Conservation (phyloP, 30 jellyfish, hydroid and myxozoan species). For the Sanderia malayensis region DNA sequence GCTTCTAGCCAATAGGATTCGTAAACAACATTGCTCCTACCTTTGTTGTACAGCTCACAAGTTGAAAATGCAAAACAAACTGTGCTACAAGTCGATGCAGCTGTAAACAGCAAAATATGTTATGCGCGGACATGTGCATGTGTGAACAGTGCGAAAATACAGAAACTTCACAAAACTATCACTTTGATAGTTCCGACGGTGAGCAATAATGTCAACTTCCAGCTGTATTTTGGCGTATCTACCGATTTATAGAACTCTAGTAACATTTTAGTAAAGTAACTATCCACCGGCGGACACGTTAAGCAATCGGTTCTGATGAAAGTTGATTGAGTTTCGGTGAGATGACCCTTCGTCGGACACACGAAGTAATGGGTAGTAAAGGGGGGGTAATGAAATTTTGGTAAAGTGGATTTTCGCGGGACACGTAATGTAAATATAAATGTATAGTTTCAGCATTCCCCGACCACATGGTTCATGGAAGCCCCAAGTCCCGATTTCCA, state of each 20-base stretch:
- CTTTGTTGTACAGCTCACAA: constrained; percentile 21
- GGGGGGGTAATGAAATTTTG: no score
- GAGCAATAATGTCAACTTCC: constrained; percentile 9
- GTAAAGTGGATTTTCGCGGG: no score
- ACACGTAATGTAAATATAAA: no score
- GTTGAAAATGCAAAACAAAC: constrained; percentile 25
- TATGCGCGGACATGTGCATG: constrained; percentile 26
- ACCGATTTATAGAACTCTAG: constrained; percentile 10
- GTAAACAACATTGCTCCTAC: constrained; percentile 20
- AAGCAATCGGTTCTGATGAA: no score
- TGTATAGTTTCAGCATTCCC: no score
- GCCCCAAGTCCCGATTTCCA: no score
- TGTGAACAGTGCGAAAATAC: constrained; percentile 18
- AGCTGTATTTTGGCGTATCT: constrained; percentile 28
- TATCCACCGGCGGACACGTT: no score
- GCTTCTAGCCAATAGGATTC: constrained; percentile 31
- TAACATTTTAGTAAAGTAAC: constrained; percentile 16
- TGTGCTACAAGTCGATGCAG: constrained; percentile 26
- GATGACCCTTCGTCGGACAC: no score
- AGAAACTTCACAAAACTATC: constrained; percentile 16
- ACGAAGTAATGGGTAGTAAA: no score
- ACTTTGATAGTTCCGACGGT: constrained; percentile 26
- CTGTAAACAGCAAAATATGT: constrained; percentile 26
- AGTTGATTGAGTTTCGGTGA: no score
- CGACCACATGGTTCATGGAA: no score